phyloP scores from a whole-genome alignment of 2,113 vertebrate genomes.

The Laterallus jamaicensis region DNA sequence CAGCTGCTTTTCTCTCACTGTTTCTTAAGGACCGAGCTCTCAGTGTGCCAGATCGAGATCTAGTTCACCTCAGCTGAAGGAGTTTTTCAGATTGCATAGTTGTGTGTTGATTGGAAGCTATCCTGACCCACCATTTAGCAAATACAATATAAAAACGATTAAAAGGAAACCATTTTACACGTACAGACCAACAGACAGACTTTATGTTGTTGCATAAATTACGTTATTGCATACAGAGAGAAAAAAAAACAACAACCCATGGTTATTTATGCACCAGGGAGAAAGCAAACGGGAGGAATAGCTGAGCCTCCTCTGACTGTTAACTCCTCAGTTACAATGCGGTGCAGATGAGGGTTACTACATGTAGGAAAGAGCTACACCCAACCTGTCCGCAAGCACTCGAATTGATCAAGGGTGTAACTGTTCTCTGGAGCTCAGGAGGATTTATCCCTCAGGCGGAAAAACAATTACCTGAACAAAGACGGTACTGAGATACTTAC shows the following conservation, averaged over 20 bases:
- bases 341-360: slow-evolving; percentile 1
- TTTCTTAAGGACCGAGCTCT: not conserved
- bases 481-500: slow-evolving; percentile 18
- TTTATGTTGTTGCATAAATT: slow-evolving; percentile 12
- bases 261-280: not conserved
- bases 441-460: slow-evolving; percentile 11
- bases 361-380: not conserved
- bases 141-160: not conserved
- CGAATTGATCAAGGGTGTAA: not conserved
- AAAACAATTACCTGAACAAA: slow-evolving; percentile 39
- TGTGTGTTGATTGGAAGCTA: not conserved
- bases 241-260: not conserved
- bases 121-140: not conserved
- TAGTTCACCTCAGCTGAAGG: slow-evolving; percentile 13
- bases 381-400: not conserved
- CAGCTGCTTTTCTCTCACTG: not conserved
- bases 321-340: not conserved
- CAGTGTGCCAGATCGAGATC: not conserved
- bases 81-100: not conserved
- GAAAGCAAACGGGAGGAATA: not conserved
- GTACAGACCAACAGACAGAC: not conserved
- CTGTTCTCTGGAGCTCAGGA: not conserved
- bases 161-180: not conserved
- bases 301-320: not conserved
- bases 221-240: not conserved